Conservation (phyloP, 2,888 invertebrate genomes). For the Crepidodera aurea region DNA sequence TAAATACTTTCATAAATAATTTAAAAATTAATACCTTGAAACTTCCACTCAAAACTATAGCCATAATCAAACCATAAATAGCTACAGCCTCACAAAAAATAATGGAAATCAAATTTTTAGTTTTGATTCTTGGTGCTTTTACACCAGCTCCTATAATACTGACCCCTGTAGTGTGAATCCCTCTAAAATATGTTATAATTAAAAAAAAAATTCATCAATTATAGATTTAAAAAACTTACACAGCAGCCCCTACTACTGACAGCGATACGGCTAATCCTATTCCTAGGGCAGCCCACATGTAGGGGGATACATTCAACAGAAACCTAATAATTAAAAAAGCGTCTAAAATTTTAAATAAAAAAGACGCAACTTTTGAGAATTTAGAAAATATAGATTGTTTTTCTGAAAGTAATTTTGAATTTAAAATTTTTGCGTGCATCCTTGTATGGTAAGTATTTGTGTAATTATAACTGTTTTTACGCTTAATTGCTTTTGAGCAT, state of each 20-base stretch:
- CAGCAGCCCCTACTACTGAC: conserved; percentile 96
- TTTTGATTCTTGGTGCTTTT: conserved; percentile 97
- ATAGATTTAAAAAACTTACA: conserved; percentile 66
- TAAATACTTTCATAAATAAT: neutral
- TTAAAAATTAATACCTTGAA: conserved; percentile 63
- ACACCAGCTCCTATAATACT: conserved; percentile 98
- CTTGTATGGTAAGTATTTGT: too few relatives aligned
- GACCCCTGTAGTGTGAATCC: conserved; percentile 95
- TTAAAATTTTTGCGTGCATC: too few relatives aligned
- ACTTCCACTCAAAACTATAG: conserved; percentile 92
- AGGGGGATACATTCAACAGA: conserved; percentile 87
- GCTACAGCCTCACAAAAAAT: conserved; percentile 99
- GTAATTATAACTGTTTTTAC: conserved; percentile 1
- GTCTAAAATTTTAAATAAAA: too few relatives aligned
- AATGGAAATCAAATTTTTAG: conserved; percentile 98
- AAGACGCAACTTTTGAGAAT: too few relatives aligned
- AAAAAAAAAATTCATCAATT: conserved; percentile 36
- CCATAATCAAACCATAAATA: conserved; percentile 98
- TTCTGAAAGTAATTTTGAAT: too few relatives aligned
- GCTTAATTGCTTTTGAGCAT: neutral
- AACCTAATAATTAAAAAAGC: conserved; percentile 67
- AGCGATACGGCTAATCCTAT: conserved; percentile 91
- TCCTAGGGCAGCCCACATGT: conserved; percentile 95
- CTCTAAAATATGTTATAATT: conserved; percentile 65
- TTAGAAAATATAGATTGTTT: too few relatives aligned